phyloP scores from a whole-genome alignment of 2,113 vertebrate genomes.

The Lamprotornis superbus region DNA sequence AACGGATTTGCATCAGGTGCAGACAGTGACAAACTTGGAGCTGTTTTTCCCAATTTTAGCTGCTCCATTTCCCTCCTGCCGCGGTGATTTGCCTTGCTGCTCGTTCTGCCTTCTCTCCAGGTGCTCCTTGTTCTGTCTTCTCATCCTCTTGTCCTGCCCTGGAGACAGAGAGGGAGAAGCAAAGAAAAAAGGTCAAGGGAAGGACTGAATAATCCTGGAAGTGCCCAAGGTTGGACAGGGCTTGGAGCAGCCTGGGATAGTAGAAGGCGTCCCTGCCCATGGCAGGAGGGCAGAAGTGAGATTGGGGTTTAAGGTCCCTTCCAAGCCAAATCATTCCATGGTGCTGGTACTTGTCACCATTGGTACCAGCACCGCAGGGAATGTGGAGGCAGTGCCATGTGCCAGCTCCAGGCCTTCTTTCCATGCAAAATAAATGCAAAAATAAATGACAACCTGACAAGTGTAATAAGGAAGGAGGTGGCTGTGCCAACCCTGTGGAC shows the following conservation, averaged over 20 bases:
- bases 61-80: neutral
- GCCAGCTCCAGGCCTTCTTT: neutral
- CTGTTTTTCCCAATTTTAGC: neutral
- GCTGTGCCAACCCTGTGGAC: fast-evolving
- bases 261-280: neutral
- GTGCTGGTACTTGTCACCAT: neutral
- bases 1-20: constrained; percentile 15
- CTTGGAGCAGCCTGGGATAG: neutral
- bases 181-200: neutral
- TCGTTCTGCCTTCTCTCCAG: neutral
- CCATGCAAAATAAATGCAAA: neutral
- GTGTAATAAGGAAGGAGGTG: neutral
- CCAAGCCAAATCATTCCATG: neutral
- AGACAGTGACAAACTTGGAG: constrained; percentile 18
- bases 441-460: neutral
- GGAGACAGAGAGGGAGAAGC: neutral
- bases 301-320: neutral
- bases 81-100: neutral
- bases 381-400: neutral
- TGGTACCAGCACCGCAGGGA: neutral
- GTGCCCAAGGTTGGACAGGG: fast-evolving
- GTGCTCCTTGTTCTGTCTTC: neutral
- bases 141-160: neutral
- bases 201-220: neutral
- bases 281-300: neutral